Evolutionary conservation across 2,113 vertebrate species (phyloP).

Genomic region (Gasterosteus aculeatus): DNA sequence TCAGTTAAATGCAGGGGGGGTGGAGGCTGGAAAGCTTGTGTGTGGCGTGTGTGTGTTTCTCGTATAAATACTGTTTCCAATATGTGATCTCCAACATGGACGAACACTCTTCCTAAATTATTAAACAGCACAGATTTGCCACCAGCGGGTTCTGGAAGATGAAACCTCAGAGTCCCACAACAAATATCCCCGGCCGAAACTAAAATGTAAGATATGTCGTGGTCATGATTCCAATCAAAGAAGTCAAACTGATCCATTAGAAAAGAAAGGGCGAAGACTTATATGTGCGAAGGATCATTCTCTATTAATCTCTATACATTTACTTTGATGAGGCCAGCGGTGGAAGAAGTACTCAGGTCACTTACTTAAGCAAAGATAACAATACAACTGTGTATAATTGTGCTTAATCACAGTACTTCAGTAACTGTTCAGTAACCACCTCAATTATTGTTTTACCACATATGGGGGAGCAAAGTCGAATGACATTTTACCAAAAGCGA

Average conservation of each 20-base stretch:
- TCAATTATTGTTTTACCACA: too few relatives aligned
- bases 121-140: slow-evolving; percentile 15
- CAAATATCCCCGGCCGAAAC: not conserved
- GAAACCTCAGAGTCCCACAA: slow-evolving; percentile 20
- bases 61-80: slow-evolving; percentile 39
- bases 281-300: not conserved
- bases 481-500: not conserved
- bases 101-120: not conserved
- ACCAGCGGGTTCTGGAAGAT: slow-evolving; percentile 40
- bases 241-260: not conserved
- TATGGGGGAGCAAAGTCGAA: too few relatives aligned
- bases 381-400: not conserved
- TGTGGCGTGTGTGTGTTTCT: slow-evolving; percentile 29
- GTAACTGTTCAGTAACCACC: not conserved
- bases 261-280: not conserved
- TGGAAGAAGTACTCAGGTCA: too few relatives aligned
- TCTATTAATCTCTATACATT: not conserved
- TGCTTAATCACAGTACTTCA: not conserved
- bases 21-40: slow-evolving; percentile 10
- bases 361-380: too few relatives aligned
- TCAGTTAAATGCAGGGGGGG: slow-evolving; percentile 36
- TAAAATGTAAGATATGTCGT: not conserved
- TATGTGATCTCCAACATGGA: slow-evolving; percentile 7
- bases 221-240: slow-evolving; percentile 7
- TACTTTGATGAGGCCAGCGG: too few relatives aligned